phyloP scores from a whole-genome alignment of 1,140 invertebrate species.

The Danaus plexippus region DNA sequence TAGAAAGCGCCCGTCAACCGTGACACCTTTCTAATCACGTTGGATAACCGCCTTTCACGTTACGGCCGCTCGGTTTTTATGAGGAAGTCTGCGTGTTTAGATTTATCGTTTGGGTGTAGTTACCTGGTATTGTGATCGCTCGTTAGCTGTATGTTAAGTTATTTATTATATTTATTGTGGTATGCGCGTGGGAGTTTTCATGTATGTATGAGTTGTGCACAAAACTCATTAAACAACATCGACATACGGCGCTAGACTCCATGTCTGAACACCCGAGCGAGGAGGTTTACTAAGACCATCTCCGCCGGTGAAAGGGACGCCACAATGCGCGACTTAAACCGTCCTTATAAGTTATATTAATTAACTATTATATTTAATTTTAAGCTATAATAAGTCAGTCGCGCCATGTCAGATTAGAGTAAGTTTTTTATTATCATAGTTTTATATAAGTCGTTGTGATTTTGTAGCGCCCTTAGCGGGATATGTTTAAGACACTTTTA shows the following conservation, averaged over 20 bases:
- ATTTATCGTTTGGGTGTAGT: slow-evolving; percentile 15
- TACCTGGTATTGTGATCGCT: slow-evolving; percentile 43
- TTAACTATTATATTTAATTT: slow-evolving; percentile 37
- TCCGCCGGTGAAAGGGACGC: slow-evolving; percentile 16
- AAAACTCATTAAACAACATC: slow-evolving; percentile 61
- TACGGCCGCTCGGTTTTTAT: slow-evolving; percentile 49
- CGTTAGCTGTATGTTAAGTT: slow-evolving; percentile 36
- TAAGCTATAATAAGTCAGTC: slow-evolving; percentile 53
- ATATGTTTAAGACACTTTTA: no score
- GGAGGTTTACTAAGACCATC: not conserved
- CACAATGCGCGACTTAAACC: slow-evolving; percentile 33
- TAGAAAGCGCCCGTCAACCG: slow-evolving; percentile 66
- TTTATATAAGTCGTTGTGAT: slow-evolving; percentile 54
- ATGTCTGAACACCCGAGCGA: slow-evolving; percentile 21
- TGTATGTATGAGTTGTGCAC: slow-evolving; percentile 68
- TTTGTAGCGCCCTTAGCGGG: slow-evolving; percentile 17
- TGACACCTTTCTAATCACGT: slow-evolving; percentile 69
- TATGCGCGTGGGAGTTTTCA: slow-evolving; percentile 55
- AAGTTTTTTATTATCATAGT: slow-evolving; percentile 38
- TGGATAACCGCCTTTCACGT: slow-evolving; percentile 69
- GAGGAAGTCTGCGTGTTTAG: slow-evolving; percentile 59
- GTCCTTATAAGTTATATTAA: slow-evolving; percentile 38
- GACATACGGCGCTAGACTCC: slow-evolving; percentile 59
- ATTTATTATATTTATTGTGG: slow-evolving; percentile 64
- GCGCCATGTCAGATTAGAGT: slow-evolving; percentile 60